phyloP scores from a whole-genome alignment of 2,113 vertebrate species.

The Pterocles orientalis region DNA sequence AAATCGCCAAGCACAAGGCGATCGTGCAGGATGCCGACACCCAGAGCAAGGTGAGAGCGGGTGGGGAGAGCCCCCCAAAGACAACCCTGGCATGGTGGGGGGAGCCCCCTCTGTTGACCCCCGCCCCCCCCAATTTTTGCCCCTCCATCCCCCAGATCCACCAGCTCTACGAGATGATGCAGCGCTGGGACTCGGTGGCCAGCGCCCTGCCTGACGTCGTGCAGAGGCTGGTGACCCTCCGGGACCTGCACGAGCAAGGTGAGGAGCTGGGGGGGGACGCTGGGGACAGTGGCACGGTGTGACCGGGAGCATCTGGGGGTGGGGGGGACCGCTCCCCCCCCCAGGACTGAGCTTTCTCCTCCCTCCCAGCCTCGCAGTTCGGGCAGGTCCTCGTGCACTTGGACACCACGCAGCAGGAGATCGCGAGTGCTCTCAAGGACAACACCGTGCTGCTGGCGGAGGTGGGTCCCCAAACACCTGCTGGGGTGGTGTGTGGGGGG shows the following conservation, averaged over 20 bases:
- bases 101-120: too few species aligned
- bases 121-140: background rate
- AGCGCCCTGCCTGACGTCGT: slow-evolving; percentile 87
- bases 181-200: slow-evolving; percentile 90
- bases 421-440: slow-evolving; percentile 89
- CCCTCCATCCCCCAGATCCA: slow-evolving; percentile 76
- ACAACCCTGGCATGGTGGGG: too few species aligned
- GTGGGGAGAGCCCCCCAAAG: too few species aligned
- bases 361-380: slow-evolving; percentile 88
- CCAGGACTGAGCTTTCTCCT: background rate
- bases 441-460: slow-evolving; percentile 84
- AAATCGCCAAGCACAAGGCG: slow-evolving; percentile 95
- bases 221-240: slow-evolving; percentile 86
- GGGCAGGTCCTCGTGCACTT: slow-evolving; percentile 90
- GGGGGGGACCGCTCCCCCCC: background rate
- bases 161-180: slow-evolving; percentile 86
- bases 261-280: background rate
- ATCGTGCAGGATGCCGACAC: slow-evolving; percentile 92
- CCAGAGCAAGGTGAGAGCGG: slow-evolving; percentile 87
- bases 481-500: background rate
- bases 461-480: slow-evolving; percentile 56
- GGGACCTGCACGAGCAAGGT: slow-evolving; percentile 94
- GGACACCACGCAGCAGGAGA: slow-evolving; percentile 93
- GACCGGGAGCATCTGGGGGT: background rate
- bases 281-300: background rate